Conservation (phyloP, 2,888 invertebrate genomes). For the Koerneria pararmatus region DNA sequence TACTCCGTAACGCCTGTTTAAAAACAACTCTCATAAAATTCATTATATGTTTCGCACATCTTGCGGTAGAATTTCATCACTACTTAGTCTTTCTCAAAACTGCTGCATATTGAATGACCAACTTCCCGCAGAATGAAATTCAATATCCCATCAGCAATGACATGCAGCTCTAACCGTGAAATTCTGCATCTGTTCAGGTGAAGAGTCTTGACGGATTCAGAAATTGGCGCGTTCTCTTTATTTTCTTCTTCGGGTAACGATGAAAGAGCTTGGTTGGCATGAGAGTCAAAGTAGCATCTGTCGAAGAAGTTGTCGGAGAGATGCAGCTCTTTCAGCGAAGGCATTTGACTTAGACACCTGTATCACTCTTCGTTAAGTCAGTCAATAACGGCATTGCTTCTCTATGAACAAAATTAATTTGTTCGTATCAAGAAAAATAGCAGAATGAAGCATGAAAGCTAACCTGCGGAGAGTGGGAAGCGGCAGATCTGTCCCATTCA, state of each 20-base stretch:
- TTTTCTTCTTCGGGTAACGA: conserved; percentile 14
- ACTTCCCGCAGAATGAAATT: too few relatives aligned
- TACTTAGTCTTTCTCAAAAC: too few relatives aligned
- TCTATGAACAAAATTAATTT: neutral
- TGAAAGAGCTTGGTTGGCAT: neutral
- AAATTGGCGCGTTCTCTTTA: conserved; percentile 21
- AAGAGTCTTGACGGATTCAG: conserved; percentile 13
- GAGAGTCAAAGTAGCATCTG: conserved; percentile 22
- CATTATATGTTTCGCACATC: too few relatives aligned
- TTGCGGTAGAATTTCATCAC: too few relatives aligned
- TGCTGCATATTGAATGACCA: too few relatives aligned
- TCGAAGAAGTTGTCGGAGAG: conserved; percentile 41
- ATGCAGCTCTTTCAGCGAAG: conserved; percentile 41
- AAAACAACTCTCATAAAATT: too few relatives aligned
- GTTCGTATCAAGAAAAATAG: neutral
- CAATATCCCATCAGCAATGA: too few relatives aligned
- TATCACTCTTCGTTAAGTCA: neutral
- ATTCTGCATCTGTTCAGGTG: conserved; percentile 22
- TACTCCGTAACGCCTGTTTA: too few relatives aligned
- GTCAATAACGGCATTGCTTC: neutral
- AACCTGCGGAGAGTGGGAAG: conserved; percentile 30
- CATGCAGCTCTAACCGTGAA: too few relatives aligned
- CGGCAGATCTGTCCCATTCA: conserved; percentile 45
- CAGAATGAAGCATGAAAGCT: neutral
- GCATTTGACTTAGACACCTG: conserved; percentile 31